phyloP scores from a whole-genome alignment of 2,113 vertebrate genomes.

The Macaca nemestrina region DNA sequence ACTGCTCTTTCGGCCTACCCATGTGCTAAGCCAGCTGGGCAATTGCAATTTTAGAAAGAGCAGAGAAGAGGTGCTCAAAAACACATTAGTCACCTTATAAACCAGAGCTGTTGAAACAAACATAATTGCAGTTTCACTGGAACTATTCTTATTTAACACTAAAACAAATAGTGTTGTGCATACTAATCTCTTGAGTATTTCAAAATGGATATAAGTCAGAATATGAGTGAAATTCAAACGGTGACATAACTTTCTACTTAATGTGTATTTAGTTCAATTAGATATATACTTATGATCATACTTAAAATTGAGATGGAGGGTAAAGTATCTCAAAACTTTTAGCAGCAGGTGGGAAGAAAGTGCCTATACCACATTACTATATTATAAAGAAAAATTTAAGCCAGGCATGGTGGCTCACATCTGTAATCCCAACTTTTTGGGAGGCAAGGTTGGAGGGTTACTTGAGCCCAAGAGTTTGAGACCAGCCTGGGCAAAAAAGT shows the following conservation, averaged over 20 bases:
- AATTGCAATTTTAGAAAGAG: conserved; percentile 31
- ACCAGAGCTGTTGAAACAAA: neutral
- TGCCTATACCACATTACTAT: neutral
- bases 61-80: neutral
- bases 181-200: conserved; percentile 23
- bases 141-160: neutral
- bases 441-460: too few relatives aligned
- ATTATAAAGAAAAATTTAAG: neutral
- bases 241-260: neutral
- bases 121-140: neutral
- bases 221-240: neutral
- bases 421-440: too few relatives aligned
- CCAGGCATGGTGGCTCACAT: too few relatives aligned
- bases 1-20: neutral
- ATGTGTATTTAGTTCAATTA: conserved; percentile 24
- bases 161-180: neutral
- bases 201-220: conserved; percentile 1
- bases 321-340: conserved; percentile 19
- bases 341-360: neutral
- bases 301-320: conserved; percentile 26
- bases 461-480: too few relatives aligned
- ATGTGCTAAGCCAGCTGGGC: neutral
- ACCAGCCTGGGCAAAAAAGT: too few relatives aligned
- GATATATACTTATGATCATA: neutral
- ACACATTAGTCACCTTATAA: neutral